A percentile compares a stretch with the other conserved stretches of the same genome.
Evolutionary conservation across 2,797 vertebrate genomes (phyloP).

Genomic region (Fringilla coelebs): DNA sequence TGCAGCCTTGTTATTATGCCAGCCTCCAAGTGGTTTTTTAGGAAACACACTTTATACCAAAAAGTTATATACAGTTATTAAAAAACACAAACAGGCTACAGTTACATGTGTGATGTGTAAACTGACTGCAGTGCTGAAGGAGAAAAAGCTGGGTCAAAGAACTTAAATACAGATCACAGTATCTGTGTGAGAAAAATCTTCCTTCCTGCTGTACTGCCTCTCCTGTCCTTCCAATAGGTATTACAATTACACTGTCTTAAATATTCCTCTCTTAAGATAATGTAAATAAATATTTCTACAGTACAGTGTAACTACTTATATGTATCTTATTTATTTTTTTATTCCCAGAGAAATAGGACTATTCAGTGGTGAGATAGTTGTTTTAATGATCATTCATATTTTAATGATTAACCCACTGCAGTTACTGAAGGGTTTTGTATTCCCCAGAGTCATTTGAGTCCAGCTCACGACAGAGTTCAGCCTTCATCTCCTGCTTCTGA

Average conservation of each 20-base stretch:
- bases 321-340: not conserved
- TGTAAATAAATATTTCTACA: not conserved
- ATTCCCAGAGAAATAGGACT: not conserved
- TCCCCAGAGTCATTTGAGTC: not conserved
- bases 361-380: not conserved
- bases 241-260: not conserved
- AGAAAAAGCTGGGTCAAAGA: not conserved
- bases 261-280: not conserved
- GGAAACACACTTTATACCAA: not conserved
- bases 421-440: not conserved
- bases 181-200: not conserved
- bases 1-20: not conserved
- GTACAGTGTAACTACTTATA: not conserved
- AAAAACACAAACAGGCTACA: not conserved
- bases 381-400: not conserved
- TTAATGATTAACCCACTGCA: not conserved
- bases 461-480: not conserved
- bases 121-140: not conserved
- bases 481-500: not conserved
- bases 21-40: not conserved
- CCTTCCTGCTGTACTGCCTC: not conserved
- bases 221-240: not conserved
- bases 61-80: not conserved
- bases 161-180: not conserved
- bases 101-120: not conserved